Conservation (phyloP, 2,113 vertebrate species). For the Dascyllus trimaculatus region DNA sequence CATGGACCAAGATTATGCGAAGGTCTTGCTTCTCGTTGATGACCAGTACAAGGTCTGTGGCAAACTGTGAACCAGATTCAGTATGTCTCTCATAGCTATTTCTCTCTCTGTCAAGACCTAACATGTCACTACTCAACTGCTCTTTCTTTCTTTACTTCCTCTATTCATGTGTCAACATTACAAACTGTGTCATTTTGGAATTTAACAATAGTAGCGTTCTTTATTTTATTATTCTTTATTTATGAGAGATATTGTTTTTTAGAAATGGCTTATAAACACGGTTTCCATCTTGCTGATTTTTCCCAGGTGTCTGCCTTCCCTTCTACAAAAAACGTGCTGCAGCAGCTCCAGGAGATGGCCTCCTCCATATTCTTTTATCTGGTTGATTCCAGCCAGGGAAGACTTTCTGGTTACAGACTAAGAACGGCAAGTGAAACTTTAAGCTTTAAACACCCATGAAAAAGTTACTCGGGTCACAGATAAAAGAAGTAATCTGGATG, state of each 20-base stretch:
- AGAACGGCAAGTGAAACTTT: slow-evolving; percentile 84
- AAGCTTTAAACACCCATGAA: background rate
- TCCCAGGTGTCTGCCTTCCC: slow-evolving; percentile 94
- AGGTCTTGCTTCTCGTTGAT: slow-evolving; percentile 93
- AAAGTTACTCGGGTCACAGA: background rate
- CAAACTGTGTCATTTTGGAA: too few relatives aligned
- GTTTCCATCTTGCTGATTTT: background rate
- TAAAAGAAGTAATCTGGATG: background rate
- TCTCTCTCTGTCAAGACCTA: background rate
- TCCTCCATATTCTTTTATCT: slow-evolving; percentile 94
- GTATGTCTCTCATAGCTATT: background rate
- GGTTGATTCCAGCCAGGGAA: slow-evolving; percentile 90
- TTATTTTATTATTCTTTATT: too few relatives aligned
- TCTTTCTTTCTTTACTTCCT: background rate
- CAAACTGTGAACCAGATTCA: background rate
- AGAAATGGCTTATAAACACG: background rate
- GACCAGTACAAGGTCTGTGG: slow-evolving; percentile 92
- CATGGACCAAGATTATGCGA: slow-evolving; percentile 98
- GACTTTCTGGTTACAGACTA: slow-evolving; percentile 91
- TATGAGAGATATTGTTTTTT: too few relatives aligned
- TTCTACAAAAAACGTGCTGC: slow-evolving; percentile 93
- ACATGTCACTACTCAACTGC: too few relatives aligned
- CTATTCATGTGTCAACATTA: too few relatives aligned
- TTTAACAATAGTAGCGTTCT: too few relatives aligned
- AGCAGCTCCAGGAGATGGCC: slow-evolving; percentile 93